Percentiles rank a stretch among this genome's conserved stretches.
Conservation (phyloP, 2,797 vertebrate species). For the Sebastolobus altivelis region DNA sequence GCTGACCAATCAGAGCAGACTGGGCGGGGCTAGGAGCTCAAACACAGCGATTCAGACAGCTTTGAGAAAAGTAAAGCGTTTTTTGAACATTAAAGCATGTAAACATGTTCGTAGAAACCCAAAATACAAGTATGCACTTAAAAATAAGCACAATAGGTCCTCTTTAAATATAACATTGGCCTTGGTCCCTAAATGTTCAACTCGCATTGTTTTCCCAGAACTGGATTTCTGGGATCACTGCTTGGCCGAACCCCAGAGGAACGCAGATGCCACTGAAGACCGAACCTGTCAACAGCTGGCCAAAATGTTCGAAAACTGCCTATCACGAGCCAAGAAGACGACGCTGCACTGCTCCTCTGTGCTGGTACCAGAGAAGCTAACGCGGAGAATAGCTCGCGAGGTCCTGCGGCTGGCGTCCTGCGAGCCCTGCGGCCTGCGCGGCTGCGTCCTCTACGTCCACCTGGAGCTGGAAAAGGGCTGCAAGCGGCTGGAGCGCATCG, state of each 20-base stretch:
- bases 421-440: constrained; percentile 91
- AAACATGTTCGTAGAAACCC: no score
- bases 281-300: constrained; percentile 86
- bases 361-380: constrained; percentile 90
- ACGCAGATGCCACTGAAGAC: constrained; percentile 83
- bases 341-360: constrained; percentile 89
- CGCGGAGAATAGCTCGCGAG: constrained; percentile 85
- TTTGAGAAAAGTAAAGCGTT: no score
- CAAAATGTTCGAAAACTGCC: constrained; percentile 88
- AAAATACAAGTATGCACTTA: no score
- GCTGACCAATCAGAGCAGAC: no score
- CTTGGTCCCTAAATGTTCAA: not conserved
- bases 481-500: constrained; percentile 88
- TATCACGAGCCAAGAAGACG: constrained; percentile 89
- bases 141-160: no score
- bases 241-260: constrained; percentile 83
- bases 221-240: constrained; percentile 89
- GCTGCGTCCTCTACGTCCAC: constrained; percentile 88
- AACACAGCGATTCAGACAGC: no score
- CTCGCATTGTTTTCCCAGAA: constrained; percentile 73
- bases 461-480: constrained; percentile 88
- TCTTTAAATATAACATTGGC: not conserved
- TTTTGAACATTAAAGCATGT: no score
- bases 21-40: no score
- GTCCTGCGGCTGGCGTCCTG: constrained; percentile 86